phyloP scores from a whole-genome alignment of 92 coral and sea anemone species.

The Montipora capitata region DNA sequence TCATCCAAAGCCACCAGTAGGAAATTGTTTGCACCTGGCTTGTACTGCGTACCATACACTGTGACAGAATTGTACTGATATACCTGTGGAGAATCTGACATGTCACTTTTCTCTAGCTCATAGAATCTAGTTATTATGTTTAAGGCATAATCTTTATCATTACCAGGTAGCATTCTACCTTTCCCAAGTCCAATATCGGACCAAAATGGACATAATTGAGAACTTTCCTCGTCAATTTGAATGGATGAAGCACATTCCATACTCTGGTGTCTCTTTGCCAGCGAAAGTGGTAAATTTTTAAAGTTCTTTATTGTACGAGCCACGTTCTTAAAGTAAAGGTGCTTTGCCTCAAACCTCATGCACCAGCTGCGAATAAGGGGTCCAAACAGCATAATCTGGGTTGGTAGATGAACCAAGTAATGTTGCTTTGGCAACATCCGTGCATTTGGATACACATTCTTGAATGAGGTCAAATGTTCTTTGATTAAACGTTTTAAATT shows the following conservation, averaged over 20 bases:
- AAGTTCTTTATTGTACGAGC: conserved; percentile 27
- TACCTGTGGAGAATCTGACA: not conserved
- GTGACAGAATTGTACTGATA: not conserved
- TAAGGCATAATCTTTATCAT: conserved; percentile 1
- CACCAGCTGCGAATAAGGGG: conserved; percentile 53
- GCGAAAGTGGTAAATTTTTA: conserved; percentile 26
- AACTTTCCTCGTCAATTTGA: conserved; percentile 16
- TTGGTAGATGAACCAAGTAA: conserved; percentile 42
- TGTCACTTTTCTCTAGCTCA: not conserved
- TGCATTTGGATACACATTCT: conserved; percentile 18
- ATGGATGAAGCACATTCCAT: conserved; percentile 39
- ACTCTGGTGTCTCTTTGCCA: conserved; percentile 21
- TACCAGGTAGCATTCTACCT: not conserved
- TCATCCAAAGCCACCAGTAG: not conserved
- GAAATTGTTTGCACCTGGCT: conserved; percentile 18
- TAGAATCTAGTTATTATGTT: conserved; percentile 12
- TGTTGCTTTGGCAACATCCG: conserved; percentile 44
- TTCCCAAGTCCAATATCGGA: conserved; percentile 9
- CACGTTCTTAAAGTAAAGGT: conserved; percentile 33
- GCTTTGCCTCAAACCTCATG: conserved; percentile 57
- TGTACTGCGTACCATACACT: conserved; percentile 12
- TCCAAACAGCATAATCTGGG: conserved; percentile 26
- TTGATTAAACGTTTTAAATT: not conserved
- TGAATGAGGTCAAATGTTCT: conserved; percentile 31
- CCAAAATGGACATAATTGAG: not conserved